Evolutionary conservation across 2,888 invertebrate species (phyloP).

Genomic region (Muscina levida): DNA sequence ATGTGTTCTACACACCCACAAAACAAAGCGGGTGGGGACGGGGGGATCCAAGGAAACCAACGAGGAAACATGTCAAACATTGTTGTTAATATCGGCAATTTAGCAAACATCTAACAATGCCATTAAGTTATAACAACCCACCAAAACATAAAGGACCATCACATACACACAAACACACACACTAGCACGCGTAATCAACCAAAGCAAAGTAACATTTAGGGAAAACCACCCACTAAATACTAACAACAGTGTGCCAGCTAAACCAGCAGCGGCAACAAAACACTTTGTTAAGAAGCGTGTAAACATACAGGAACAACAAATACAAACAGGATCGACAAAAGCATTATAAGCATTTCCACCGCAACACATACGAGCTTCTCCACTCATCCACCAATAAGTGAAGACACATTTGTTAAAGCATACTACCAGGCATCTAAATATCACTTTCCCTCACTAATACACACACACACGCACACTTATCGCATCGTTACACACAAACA

Average conservation of each 20-base stretch:
- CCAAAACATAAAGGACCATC: constrained; percentile 32
- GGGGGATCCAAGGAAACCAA: background rate
- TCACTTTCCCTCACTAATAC: background rate
- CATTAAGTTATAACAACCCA: constrained; percentile 56
- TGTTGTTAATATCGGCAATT: constrained; percentile 64
- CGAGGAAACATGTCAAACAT: constrained; percentile 50
- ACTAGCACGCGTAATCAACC: background rate
- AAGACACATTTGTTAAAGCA: background rate
- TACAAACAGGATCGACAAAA: constrained; percentile 4
- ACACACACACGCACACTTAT: constrained; percentile 23
- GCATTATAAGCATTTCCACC: constrained; percentile 35
- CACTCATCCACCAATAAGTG: background rate
- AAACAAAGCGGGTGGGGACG: background rate
- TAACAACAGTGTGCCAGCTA: constrained; percentile 22
- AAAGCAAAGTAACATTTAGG: constrained; percentile 12
- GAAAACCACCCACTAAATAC: constrained; percentile 53
- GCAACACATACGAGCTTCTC: background rate
- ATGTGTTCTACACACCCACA: constrained; percentile 6
- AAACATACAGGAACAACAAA: constrained; percentile 41
- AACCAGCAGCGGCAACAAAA: constrained; percentile 16
- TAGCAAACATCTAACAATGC: constrained; percentile 62
- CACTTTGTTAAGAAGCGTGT: constrained; percentile 49
- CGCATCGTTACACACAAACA: constrained; percentile 4
- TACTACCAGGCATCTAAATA: constrained; percentile 28
- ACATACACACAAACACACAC: constrained; percentile 30